Evolutionary conservation across 2,113 vertebrate species (phyloP).

Genomic region (Bettongia penicillata): DNA sequence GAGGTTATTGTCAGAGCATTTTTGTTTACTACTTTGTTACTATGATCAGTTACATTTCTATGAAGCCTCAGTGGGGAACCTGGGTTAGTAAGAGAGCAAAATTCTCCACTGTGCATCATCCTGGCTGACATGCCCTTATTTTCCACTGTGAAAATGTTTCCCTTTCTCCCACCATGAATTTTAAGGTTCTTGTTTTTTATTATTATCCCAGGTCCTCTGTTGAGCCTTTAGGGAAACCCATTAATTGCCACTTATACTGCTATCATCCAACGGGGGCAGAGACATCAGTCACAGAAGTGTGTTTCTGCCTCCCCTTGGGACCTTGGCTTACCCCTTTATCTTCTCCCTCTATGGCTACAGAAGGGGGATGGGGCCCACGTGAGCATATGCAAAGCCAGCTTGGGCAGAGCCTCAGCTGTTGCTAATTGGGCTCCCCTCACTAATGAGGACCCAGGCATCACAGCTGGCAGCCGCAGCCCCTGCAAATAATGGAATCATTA

Average conservation of each 20-base stretch:
- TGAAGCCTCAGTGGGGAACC: not conserved
- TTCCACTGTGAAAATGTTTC: not conserved
- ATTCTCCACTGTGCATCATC: not conserved
- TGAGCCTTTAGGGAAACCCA: not conserved
- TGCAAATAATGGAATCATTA: not conserved
- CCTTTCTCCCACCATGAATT: not conserved
- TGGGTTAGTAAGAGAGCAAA: not conserved
- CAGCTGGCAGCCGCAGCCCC: not conserved
- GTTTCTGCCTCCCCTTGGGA: not conserved
- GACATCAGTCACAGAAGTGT: not conserved
- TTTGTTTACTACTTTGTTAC: not conserved
- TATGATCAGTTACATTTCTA: not conserved
- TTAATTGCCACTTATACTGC: not conserved
- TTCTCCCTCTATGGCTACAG: not conserved
- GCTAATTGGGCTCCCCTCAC: constrained; percentile 1
- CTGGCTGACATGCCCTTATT: not conserved
- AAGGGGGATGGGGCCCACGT: not conserved
- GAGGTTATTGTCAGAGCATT: not conserved
- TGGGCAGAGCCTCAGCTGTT: not conserved
- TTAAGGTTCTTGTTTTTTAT: not conserved
- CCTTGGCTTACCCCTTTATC: not conserved
- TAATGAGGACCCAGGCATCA: not conserved
- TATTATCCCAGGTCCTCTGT: not conserved
- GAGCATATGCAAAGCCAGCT: not conserved
- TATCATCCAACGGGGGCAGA: not conserved